phyloP scores from a whole-genome alignment of 2,113 vertebrate genomes.

The Salvelinus fontinalis region DNA sequence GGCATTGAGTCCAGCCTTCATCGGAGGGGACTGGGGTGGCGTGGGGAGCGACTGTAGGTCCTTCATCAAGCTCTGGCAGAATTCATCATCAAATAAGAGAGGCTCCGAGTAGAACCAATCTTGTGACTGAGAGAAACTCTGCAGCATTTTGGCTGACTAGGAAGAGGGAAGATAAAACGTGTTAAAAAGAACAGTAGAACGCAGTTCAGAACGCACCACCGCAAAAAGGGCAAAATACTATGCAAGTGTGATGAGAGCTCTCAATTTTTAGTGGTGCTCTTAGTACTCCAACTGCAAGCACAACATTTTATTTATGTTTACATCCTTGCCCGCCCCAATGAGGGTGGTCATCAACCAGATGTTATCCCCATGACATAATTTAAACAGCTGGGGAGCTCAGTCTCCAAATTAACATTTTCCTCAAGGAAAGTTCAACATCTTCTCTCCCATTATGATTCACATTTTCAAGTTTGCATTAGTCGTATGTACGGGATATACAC shows the following conservation, averaged over 20 bases:
- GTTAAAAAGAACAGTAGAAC: too few relatives aligned
- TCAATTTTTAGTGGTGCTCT: neutral
- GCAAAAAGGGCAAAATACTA: too few relatives aligned
- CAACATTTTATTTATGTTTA: slow-evolving; percentile 49
- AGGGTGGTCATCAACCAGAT: neutral
- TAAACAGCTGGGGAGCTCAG: slow-evolving; percentile 48
- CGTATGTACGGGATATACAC: too few relatives aligned
- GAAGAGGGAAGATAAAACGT: slow-evolving; percentile 2
- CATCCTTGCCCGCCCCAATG: slow-evolving; percentile 41
- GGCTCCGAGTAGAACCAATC: slow-evolving; percentile 75
- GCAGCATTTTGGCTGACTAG: slow-evolving; percentile 68
- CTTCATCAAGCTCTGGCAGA: slow-evolving; percentile 73
- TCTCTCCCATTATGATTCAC: too few relatives aligned
- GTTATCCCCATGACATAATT: slow-evolving; percentile 25
- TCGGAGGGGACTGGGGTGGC: slow-evolving; percentile 72
- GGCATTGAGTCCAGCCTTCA: slow-evolving; percentile 45
- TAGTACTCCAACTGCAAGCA: slow-evolving; percentile 16
- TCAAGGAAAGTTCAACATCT: neutral
- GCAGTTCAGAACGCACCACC: too few relatives aligned
- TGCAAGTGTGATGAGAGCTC: neutral
- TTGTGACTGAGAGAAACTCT: slow-evolving; percentile 68
- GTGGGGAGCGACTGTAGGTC: slow-evolving; percentile 74
- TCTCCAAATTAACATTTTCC: neutral
- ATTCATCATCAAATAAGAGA: slow-evolving; percentile 76
- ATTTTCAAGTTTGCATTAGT: too few relatives aligned